A percentile compares a stretch with the other conserved stretches of the same genome.
Evolutionary conservation across 2,797 vertebrate species (phyloP).

Genomic region (Lacerta viridis): DNA sequence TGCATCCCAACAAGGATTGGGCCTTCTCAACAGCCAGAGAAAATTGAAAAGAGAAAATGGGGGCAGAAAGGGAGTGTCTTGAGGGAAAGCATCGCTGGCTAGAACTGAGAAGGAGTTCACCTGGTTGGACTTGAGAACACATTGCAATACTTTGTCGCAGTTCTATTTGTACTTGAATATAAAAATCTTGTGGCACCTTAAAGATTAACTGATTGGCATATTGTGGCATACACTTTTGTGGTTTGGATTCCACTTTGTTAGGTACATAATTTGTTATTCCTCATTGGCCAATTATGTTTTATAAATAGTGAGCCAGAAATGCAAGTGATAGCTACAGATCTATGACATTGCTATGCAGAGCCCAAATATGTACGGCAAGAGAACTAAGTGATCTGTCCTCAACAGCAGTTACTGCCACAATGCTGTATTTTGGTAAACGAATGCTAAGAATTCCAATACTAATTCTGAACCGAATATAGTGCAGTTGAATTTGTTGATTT

Average conservation of each 20-base stretch:
- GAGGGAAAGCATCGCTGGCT: background rate
- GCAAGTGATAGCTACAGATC: background rate
- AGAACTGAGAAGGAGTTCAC: background rate
- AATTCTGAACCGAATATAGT: background rate
- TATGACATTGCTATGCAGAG: background rate
- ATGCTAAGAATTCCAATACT: background rate
- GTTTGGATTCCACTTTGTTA: background rate
- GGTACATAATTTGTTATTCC: background rate
- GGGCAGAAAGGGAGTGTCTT: background rate
- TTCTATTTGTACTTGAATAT: background rate
- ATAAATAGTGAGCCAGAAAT: background rate
- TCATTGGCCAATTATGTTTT: background rate
- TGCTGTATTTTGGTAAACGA: background rate
- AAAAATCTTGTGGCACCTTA: background rate
- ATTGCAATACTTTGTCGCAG: background rate
- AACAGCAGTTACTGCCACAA: background rate
- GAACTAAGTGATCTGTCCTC: too few relatives aligned
- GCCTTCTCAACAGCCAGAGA: background rate
- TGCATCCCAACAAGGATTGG: background rate
- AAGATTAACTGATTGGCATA: background rate
- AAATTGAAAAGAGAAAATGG: background rate
- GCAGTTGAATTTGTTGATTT: background rate
- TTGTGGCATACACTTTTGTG: background rate
- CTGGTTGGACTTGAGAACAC: background rate
- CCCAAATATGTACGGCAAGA: background rate